Evolutionary conservation across 2,888 invertebrate genomes (phyloP).

Genomic region (Zele albiditarsus): DNA sequence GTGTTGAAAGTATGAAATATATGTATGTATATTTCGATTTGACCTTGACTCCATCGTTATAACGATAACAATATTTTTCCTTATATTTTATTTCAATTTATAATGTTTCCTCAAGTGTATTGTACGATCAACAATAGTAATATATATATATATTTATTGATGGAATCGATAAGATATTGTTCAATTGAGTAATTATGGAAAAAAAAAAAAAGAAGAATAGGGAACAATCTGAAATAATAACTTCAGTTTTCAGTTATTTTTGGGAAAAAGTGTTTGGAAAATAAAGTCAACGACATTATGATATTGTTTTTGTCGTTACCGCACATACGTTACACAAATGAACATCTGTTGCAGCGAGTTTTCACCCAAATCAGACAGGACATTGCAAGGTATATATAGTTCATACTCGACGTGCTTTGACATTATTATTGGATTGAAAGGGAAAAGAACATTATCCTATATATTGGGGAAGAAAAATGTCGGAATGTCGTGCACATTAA

Average conservation of each 20-base stretch:
- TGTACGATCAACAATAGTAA: background rate
- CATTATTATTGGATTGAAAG: conserved; percentile 20
- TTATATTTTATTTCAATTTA: background rate
- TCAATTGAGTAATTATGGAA: background rate
- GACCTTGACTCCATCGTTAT: background rate
- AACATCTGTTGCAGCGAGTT: conserved; percentile 42
- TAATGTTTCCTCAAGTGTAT: background rate
- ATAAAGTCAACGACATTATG: background rate
- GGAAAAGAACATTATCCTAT: background rate
- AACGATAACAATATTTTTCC: conserved; percentile 3
- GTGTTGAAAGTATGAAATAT: background rate
- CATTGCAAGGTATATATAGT: conserved; percentile 6
- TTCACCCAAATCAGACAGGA: conserved; percentile 6
- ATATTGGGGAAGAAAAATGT: background rate
- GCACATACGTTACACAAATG: conserved; percentile 42
- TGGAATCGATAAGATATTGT: background rate
- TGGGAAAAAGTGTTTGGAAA: background rate
- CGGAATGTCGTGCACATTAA: too few species aligned
- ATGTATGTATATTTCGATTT: background rate
- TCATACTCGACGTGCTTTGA: background rate
- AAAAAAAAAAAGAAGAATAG: background rate
- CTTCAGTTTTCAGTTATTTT: background rate
- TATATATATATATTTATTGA: background rate
- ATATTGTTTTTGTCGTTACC: conserved; percentile 41
- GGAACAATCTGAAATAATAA: background rate